Conservation (phyloP, 2,113 vertebrate genomes). For the Rhinolophus sinicus region DNA sequence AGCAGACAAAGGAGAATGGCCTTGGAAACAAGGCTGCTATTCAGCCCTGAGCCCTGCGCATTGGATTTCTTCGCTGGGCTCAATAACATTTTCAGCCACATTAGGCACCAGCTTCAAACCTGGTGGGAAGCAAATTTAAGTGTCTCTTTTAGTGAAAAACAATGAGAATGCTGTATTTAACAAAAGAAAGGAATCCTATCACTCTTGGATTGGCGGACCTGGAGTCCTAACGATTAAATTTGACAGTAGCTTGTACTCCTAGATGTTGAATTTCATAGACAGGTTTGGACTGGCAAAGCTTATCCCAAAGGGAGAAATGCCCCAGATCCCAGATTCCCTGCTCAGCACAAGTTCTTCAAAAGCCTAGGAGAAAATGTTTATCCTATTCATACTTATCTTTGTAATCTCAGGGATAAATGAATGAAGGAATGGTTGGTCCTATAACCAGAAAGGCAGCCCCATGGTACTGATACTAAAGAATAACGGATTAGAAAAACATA, state of each 20-base stretch:
- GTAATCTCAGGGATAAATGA: background rate
- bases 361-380: background rate
- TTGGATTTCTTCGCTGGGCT: constrained; percentile 66
- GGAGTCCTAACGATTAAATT: background rate
- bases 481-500: background rate
- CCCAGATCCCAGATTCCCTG: background rate
- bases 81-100: constrained; percentile 73
- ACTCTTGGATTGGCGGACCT: constrained; percentile 25
- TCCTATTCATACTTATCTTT: background rate
- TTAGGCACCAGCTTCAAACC: constrained; percentile 70
- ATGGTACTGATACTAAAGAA: background rate
- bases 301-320: background rate
- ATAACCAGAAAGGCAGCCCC: background rate
- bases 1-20: constrained; percentile 65
- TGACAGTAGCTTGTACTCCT: background rate
- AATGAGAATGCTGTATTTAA: constrained; percentile 68
- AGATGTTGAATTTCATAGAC: background rate
- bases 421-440: background rate
- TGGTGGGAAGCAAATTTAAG: constrained; percentile 77
- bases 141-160: constrained; percentile 68
- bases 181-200: constrained; percentile 59
- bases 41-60: constrained; percentile 55
- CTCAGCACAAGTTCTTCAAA: background rate
- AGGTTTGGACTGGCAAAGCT: background rate
- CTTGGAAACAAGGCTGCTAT: constrained; percentile 57